Evolutionary conservation across 2,797 vertebrate species (phyloP).

Genomic region (Darevskia nairensis): DNA sequence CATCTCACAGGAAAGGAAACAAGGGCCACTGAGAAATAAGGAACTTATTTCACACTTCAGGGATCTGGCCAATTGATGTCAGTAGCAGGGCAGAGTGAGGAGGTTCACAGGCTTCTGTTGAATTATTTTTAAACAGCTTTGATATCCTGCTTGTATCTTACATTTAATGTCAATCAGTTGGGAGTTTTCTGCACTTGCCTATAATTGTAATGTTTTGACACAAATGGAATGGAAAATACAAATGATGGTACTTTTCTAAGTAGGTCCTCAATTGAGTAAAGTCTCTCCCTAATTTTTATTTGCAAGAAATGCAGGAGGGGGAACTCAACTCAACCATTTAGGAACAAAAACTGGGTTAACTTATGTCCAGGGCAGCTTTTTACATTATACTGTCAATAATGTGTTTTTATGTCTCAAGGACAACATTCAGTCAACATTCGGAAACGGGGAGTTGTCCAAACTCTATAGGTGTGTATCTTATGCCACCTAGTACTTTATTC

Average conservation of each 20-base stretch:
- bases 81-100: background rate
- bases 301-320: background rate
- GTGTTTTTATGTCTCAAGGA: background rate
- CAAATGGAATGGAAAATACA: slow-evolving; percentile 48
- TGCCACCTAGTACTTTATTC: no score
- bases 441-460: no score
- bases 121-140: background rate
- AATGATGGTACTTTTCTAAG: slow-evolving; percentile 24
- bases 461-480: no score
- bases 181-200: background rate
- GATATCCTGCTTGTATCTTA: background rate
- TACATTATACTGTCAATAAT: slow-evolving; percentile 24
- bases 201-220: background rate
- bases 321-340: background rate
- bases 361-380: slow-evolving; percentile 1
- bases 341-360: slow-evolving; percentile 14
- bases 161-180: rapidly evolving
- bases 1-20: background rate
- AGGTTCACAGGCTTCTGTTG: background rate
- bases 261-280: background rate
- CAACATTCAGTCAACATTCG: no score
- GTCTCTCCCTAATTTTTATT: slow-evolving; percentile 46
- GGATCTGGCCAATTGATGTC: background rate
- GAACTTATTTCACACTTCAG: background rate
- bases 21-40: background rate